A percentile compares a stretch with the other conserved stretches of the same genome.
phyloP scores from a whole-genome alignment of 2,888 invertebrate genomes.

The Spisula subtruncata region DNA sequence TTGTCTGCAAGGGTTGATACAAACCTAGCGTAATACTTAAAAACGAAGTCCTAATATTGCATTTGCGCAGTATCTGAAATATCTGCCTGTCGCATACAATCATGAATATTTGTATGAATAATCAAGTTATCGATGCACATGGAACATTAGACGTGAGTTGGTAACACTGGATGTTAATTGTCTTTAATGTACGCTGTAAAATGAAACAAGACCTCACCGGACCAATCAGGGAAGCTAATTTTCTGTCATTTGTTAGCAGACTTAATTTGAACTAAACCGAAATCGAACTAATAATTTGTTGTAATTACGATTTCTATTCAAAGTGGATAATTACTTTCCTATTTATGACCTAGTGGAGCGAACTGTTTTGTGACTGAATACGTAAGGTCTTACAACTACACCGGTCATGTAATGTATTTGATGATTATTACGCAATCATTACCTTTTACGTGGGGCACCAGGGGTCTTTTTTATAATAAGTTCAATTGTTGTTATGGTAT shows the following conservation, averaged over 20 bases:
- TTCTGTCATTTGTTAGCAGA: neutral
- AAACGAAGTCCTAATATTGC: neutral
- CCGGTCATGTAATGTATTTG: no score
- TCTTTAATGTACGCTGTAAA: neutral
- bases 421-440: no score
- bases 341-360: no score
- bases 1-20: neutral
- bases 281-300: neutral
- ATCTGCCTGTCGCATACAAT: neutral
- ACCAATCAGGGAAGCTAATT: neutral
- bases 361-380: no score
- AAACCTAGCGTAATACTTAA: neutral
- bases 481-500: no score
- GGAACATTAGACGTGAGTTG: neutral
- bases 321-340: no score
- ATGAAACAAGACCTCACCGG: neutral
- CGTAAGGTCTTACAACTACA: no score
- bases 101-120: slow-evolving; percentile 5
- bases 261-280: neutral
- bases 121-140: neutral
- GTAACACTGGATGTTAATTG: slow-evolving; percentile 19
- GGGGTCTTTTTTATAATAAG: no score
- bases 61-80: neutral
- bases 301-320: neutral
- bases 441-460: no score